Conservation (phyloP, 1,140 invertebrate species). For the Sitobion miscanthi region DNA sequence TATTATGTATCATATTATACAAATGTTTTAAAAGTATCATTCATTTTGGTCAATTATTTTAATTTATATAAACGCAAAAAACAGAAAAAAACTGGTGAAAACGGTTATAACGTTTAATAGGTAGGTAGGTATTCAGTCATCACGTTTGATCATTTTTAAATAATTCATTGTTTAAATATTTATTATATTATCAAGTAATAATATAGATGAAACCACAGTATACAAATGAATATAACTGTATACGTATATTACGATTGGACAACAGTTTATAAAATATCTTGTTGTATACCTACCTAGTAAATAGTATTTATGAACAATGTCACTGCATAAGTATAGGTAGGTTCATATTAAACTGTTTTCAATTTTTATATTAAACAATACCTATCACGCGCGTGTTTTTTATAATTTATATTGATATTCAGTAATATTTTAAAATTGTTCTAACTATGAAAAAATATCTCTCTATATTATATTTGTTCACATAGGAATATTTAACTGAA, state of each 20-base stretch:
- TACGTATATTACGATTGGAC: not conserved
- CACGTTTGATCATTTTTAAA: not conserved
- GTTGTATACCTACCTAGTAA: not conserved
- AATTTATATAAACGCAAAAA: not conserved
- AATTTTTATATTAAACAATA: not conserved
- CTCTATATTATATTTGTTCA: not conserved
- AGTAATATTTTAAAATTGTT: not conserved
- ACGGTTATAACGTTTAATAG: not conserved
- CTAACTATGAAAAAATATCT: not conserved
- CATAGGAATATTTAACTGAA: not conserved
- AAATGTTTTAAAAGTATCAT: not conserved
- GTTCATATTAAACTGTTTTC: not conserved
- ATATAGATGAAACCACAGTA: not conserved
- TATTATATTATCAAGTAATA: not conserved
- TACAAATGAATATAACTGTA: not conserved
- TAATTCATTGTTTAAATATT: not conserved
- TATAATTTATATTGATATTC: not conserved
- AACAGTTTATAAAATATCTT: not conserved
- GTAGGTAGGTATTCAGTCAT: not conserved
- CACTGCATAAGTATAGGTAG: not conserved
- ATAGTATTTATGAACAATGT: not conserved
- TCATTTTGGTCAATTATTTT: not conserved
- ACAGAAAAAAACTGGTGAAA: not conserved
- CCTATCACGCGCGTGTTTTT: not conserved
- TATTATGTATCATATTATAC: not conserved